Evolutionary conservation across 2,888 invertebrate genomes (phyloP), one percentile per base, ranked within the genome.

Genomic region (Eueremaeus valkanovi): DNA sequence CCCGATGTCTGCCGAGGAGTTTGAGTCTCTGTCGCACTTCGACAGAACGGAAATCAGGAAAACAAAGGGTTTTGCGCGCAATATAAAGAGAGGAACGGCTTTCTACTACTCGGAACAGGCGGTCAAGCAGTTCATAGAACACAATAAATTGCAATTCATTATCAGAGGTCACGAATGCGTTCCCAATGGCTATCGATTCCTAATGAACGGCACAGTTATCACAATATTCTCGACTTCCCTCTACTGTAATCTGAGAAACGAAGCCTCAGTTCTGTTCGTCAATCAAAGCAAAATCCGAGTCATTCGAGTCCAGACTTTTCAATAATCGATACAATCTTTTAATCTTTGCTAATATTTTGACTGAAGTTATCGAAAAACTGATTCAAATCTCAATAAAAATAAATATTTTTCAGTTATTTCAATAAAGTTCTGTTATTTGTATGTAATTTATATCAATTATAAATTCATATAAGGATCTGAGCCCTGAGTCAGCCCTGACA

Each of bases 161-260:
- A 86, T 91, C 74, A 83, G 91, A 68, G 91, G 90, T 31, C 91
- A 91, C 81, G 90, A 91, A 83, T 86, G 90, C 77, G 36, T 74
- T 11, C 11, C 74, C 5, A 31, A 24, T 3, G 74, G 74, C 8
- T 63, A 16, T 49, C 82, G 89, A 89, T 87, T 90, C 58, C 88
- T 89, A 81, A 87, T 89, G 79, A 87, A 88, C 77, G 90, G 90
- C 0, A 87, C 87, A 78, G 84, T 91, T 61, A 81, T 90, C 77
- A 90, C 90, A 0, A 89, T 91, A 29, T 91, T 91, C 83, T 90
- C 90, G 0, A 90, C 90, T 0, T 89, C 89, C 3, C 87, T 86
- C 80, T 91, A 91, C 84, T 90, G 89, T 83, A 90, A 90, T 58
- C 88, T 88, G 1, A 85, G 83, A 77, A 91, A 91, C 83, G 89